phyloP scores from a whole-genome alignment of 2,113 vertebrate genomes.

The Passer montanus region DNA sequence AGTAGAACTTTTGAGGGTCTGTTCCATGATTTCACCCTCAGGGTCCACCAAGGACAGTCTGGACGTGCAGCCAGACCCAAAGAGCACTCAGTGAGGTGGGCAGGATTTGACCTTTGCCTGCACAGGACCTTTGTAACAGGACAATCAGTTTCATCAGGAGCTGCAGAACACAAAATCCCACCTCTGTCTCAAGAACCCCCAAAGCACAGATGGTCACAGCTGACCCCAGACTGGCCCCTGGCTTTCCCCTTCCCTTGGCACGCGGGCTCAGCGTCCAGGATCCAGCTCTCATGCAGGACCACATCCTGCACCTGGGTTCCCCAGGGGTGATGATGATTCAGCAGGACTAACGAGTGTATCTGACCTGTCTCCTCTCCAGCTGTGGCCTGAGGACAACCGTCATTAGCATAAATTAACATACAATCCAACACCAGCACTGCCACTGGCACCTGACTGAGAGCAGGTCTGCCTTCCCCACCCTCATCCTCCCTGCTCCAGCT shows the following conservation, averaged over 20 bases:
- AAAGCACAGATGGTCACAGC: too few species aligned
- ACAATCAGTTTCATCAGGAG: background rate
- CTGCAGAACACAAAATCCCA: background rate
- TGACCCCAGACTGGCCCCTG: background rate
- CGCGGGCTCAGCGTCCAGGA: accelerated
- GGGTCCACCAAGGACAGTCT: background rate
- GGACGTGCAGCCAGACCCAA: background rate
- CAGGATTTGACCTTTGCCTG: background rate
- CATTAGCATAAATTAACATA: background rate
- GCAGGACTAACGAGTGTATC: background rate
- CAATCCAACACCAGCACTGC: background rate
- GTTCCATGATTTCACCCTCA: background rate
- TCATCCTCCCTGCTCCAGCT: background rate
- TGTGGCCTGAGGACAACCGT: background rate
- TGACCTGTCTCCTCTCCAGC: background rate
- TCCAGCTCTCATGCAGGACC: background rate
- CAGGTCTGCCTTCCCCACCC: background rate
- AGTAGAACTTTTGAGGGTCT: background rate
- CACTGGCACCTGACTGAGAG: background rate
- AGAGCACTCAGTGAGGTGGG: accelerated
- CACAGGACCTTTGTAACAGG: background rate
- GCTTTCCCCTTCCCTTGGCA: background rate
- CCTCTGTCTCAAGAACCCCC: accelerated
- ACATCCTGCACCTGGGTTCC: background rate
- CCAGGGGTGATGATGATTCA: background rate